Base-by-base conservation (phyloP, 2,888 invertebrate genomes). In the Tenthredo distinguenda region DNA sequence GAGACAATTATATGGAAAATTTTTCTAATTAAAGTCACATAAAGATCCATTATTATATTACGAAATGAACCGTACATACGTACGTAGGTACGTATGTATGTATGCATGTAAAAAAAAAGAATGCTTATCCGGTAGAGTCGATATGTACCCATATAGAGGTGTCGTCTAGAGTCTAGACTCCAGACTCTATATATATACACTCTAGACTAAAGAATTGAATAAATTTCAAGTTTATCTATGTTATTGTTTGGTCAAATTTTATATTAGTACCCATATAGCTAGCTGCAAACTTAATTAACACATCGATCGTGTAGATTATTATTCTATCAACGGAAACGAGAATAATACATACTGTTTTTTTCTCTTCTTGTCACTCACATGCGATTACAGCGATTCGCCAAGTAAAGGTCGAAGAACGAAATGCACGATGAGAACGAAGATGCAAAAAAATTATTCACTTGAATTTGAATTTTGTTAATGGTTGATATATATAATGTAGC, bases 1-100 rank as follows among this genome's bases (percentile, higher is more conserved):
- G 21, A 74, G 74, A 74, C 37, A 47, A 43, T 40, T 34, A 74
- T 40, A 40, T 7, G 47, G 34, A 74, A 26, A 18, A 34, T 40
- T 77, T 77, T 26, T n/a, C 77, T 77, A 77, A 77, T 77, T 77
- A 55, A 77, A 77, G 10, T 77, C 77, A 12, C 55, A 26, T 77
- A 34, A 77, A 55, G 50, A 77, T 77, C 55, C 55, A 55, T 77
- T 77, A 77, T 77, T 37, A 62, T 43, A 47, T 76, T 37, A 34
- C 47, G 74, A 74, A 47, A 74, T 74, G 47, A 74, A 74, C 40
- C 74, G 74, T 74, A 72, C n/a, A 15, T 37, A 18, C 15, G 15
- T 68, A 58, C 15, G 18, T 71, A 37, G 0, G 0, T 71, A 71
- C 2, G 12, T n/a, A 37, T 71, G 34, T 43, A 43, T 74, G n/a